phyloP scores from a whole-genome alignment of 1,140 invertebrate genomes.

The Leptinotarsa undecemlineata region DNA sequence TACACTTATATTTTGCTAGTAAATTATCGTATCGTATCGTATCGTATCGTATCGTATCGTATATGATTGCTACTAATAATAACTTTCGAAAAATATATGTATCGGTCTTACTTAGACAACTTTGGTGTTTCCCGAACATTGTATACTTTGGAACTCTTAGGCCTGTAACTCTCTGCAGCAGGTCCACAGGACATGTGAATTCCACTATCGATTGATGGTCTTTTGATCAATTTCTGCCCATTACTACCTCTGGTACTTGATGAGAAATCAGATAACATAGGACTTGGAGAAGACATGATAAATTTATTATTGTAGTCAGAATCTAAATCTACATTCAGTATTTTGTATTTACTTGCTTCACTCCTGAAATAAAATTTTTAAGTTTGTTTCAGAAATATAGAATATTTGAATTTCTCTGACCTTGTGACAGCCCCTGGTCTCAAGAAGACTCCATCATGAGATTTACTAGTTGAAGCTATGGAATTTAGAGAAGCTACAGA shows the following conservation, averaged over 20 bases:
- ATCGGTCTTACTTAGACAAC: slow-evolving; percentile 58
- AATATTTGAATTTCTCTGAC: slow-evolving; percentile 40
- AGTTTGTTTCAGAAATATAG: too few relatives aligned
- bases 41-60: too few relatives aligned
- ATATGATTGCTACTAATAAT: too few relatives aligned
- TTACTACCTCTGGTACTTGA: slow-evolving; percentile 44
- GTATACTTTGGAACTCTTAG: slow-evolving; percentile 46
- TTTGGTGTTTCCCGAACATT: slow-evolving; percentile 53
- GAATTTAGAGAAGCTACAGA: slow-evolving; percentile 54
- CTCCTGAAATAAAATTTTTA: slow-evolving; percentile 48
- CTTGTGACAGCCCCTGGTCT: slow-evolving; percentile 63
- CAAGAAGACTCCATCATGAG: slow-evolving; percentile 67
- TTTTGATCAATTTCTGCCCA: slow-evolving; percentile 67
- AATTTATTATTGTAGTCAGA: slow-evolving; percentile 45
- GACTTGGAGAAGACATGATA: slow-evolving; percentile 48
- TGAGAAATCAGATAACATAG: slow-evolving; percentile 49
- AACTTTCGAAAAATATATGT: background rate
- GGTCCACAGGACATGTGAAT: slow-evolving; percentile 72
- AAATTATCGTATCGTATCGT: too few relatives aligned
- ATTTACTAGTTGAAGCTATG: slow-evolving; percentile 54
- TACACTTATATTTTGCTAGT: too few relatives aligned
- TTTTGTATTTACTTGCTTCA: slow-evolving; percentile 57
- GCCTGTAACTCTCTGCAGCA: slow-evolving; percentile 39
- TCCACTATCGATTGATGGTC: slow-evolving; percentile 83
- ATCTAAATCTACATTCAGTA: slow-evolving; percentile 54